Base-by-base conservation (phyloP, 23 tunicate genomes). In the Ciona savignyi region DNA sequence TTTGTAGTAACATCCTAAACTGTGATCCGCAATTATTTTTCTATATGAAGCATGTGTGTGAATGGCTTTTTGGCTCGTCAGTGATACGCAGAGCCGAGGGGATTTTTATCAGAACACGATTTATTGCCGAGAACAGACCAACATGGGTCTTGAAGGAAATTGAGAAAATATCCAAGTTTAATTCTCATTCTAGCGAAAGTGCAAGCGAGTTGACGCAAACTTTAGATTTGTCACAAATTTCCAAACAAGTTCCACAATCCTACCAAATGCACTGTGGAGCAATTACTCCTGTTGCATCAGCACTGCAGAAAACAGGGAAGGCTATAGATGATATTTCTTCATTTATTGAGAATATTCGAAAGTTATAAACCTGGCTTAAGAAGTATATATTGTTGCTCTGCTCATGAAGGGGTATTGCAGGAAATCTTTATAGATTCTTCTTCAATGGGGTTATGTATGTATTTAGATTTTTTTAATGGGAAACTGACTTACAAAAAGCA, bases 51-150 rank as follows among this genome's bases (percentile, higher is more conserved):
- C 86, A 78, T 25, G 77, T 73, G 0, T 70, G 68, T 65, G 94
- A 83, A 23, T 87, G 94, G 94, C 32, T 87, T 3, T 74, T 27
- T 87, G 94, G 94, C 74, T 87, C 35, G 72, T 70, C 25, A 70
- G 11, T 24, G 22, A 85, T 35, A 30, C 33, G 51, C 31, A 56
- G 4, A 34, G 80, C 35, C 72, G 78, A n/a, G 2, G 19, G 2
- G 48, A 51, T 4, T 87, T 87, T 65, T 87, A 87, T 51, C 56
- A 63, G 35, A 85, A 80, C 48, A 75, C 94, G 1, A 81, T 87
- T 15, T 80, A 70, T 63, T 62, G 78, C 29, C 26, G 22, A 24
- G 82, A 80, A 62, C 75, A 87, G 60, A 28, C 68, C 28, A 49
- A 28, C 49, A 87, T 80, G 86, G n/a, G 74, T 87, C 23, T 35